These are phyloP conservation scores for Acanthurus leucopareius DNA, from an alignment of 2,797 vertebrate species.

Conservation along the genomic window DNA sequence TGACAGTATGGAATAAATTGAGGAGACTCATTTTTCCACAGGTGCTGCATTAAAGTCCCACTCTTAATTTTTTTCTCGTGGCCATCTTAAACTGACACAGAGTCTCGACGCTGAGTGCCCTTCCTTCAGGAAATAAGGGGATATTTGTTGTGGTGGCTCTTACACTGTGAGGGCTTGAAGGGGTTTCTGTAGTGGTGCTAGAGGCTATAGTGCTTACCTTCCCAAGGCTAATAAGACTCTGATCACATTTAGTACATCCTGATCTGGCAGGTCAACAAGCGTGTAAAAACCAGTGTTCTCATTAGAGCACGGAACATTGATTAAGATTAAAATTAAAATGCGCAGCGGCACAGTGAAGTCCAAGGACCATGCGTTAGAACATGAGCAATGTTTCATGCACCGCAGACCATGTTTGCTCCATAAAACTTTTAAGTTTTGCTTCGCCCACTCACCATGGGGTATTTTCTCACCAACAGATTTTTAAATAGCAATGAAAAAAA, in stretches of 20 bases:
- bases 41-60: constrained; percentile 49
- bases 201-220: constrained; percentile 58
- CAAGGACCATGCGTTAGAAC: constrained; percentile 59
- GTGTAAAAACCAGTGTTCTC: constrained; percentile 79
- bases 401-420: constrained; percentile 39
- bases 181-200: constrained; percentile 29
- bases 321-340: constrained; percentile 82
- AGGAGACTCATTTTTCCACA: constrained; percentile 72
- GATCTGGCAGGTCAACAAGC: constrained; percentile 79
- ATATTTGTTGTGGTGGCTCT: constrained; percentile 10
- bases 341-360: constrained; percentile 57
- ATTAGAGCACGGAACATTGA: constrained; percentile 82
- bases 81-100: constrained; percentile 39
- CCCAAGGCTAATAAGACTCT: constrained; percentile 70
- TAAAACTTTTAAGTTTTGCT: constrained; percentile 43
- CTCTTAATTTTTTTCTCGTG: constrained; percentile 31
- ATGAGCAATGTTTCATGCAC: constrained; percentile 63
- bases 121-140: constrained; percentile 16
- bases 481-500: neutral
- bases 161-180: neutral
- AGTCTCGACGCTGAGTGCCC: neutral
- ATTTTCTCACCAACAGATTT: neutral
- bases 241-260: constrained; percentile 76
- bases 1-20: constrained; percentile 74
- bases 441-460: constrained; percentile 23